Conservation (phyloP, 2,113 vertebrate species). For the Phoxinus phoxinus region DNA sequence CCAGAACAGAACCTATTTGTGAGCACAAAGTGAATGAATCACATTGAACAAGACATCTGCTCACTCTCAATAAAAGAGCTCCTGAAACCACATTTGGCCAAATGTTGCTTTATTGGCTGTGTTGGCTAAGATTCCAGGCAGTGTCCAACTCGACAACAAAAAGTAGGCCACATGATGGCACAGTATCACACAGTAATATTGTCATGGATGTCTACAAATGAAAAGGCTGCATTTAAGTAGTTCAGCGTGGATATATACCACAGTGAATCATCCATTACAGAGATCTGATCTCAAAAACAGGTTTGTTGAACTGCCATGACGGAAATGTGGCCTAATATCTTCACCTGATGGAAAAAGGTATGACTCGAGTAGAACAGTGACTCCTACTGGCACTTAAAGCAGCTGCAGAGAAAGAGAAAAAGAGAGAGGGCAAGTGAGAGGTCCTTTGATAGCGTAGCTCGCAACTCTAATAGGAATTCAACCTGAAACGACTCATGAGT, state of each 20-base stretch:
- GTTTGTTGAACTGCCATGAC: background rate
- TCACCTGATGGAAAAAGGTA: background rate
- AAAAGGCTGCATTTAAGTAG: background rate
- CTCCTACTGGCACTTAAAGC: slow-evolving; percentile 34
- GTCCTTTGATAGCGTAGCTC: background rate
- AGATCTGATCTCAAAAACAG: background rate
- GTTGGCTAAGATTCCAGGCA: background rate
- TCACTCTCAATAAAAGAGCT: background rate
- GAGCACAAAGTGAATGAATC: background rate
- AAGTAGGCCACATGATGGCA: background rate
- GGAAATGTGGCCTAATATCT: background rate
- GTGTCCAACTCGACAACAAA: background rate
- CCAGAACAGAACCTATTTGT: background rate
- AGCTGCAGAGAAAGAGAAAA: background rate
- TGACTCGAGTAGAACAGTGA: slow-evolving; percentile 19
- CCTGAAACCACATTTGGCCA: background rate
- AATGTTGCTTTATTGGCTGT: background rate
- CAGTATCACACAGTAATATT: background rate
- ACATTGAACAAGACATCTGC: background rate
- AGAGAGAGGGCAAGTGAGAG: background rate
- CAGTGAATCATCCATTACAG: background rate
- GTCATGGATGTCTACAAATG: background rate
- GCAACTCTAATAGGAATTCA: background rate
- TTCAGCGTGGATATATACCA: background rate
- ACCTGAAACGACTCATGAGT: background rate